Evolutionary conservation across 2,113 vertebrate genomes (phyloP).

Genomic region (Terrapene triunguis): DNA sequence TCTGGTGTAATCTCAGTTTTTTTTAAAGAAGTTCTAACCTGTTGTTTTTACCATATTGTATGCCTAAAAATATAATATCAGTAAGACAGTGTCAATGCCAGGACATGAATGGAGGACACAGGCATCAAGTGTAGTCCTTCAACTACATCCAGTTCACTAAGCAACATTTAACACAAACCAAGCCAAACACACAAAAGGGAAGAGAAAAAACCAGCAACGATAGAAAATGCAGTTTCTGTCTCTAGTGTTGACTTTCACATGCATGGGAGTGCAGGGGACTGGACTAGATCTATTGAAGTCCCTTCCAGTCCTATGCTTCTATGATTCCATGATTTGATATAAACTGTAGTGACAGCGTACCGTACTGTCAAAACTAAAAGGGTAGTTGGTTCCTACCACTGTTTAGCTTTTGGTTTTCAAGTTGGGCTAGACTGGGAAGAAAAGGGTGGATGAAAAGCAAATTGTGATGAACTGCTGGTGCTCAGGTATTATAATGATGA

Average conservation of each 20-base stretch:
- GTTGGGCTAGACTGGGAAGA: not conserved
- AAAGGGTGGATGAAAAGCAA: not conserved
- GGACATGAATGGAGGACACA: not conserved
- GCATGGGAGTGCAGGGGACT: not conserved
- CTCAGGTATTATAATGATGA: not conserved
- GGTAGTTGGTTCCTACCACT: not conserved
- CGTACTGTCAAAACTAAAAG: not conserved
- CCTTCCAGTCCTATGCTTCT: not conserved
- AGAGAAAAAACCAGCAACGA: not conserved
- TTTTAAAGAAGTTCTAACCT: conserved; percentile 38
- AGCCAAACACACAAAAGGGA: not conserved
- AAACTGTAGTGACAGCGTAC: not conserved
- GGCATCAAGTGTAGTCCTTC: not conserved
- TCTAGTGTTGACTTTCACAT: too few relatives aligned
- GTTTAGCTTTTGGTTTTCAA: not conserved
- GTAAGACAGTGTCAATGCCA: not conserved
- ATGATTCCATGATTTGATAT: conserved; percentile 16
- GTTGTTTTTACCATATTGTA: not conserved
- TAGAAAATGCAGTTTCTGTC: not conserved
- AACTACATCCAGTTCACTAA: not conserved
- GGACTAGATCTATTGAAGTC: not conserved
- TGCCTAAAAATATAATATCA: not conserved
- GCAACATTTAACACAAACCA: not conserved
- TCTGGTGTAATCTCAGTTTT: conserved; percentile 39
- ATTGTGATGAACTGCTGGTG: not conserved